These are phyloP conservation scores for Leptogaster cylindrica DNA, from an alignment of 2,888 invertebrate species.

Conservation along the genomic window DNA sequence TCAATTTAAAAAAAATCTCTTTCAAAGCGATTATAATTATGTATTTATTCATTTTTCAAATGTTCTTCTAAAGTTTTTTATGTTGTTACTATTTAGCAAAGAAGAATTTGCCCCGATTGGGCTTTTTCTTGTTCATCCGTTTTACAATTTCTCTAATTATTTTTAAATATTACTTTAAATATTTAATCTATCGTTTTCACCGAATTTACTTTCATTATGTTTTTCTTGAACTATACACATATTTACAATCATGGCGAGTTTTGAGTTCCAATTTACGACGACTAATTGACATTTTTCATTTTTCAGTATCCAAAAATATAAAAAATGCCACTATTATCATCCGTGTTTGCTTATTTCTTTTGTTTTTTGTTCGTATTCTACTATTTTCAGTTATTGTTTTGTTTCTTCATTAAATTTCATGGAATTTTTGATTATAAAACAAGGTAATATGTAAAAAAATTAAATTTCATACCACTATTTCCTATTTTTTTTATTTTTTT, in stretches of 20 bases:
- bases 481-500: background rate
- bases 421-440: no score
- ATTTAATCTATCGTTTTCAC: constrained; percentile 1
- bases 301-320: background rate
- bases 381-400: background rate
- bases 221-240: constrained; percentile 43
- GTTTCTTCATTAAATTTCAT: background rate
- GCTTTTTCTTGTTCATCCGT: background rate
- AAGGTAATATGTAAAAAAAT: constrained; percentile 7
- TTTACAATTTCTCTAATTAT: background rate
- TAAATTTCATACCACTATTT: constrained; percentile 9
- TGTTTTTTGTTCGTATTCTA: constrained; percentile 4
- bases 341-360: constrained; percentile 16
- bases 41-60: background rate
- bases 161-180: constrained; percentile 18
- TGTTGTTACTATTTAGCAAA: constrained; percentile 11
- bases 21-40: constrained; percentile 16
- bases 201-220: background rate
- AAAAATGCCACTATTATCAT: constrained; percentile 36
- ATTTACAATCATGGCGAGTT: constrained; percentile 47
- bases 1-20: constrained; percentile 19
- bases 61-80: background rate
- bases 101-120: background rate
- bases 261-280: constrained; percentile 46
- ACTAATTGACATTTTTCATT: constrained; percentile 39